Base-by-base conservation (phyloP, 2,888 invertebrate species). In the Morpho helenor region DNA sequence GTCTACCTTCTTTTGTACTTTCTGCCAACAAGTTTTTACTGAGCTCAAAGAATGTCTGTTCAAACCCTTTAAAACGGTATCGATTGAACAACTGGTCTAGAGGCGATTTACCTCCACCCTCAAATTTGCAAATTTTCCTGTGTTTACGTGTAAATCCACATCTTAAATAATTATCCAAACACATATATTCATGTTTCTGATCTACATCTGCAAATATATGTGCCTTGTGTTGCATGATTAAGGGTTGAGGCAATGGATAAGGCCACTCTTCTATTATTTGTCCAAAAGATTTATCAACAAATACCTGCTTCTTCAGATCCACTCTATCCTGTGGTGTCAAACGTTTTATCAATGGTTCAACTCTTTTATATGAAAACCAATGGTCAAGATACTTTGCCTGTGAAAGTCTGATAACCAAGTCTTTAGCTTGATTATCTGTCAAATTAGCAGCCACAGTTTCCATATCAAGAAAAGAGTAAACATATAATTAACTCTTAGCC, bases 81-180 rank as follows among this genome's bases (percentile, higher is more conserved):
- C 76, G 72, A 52, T 84, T 77, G 48, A 79, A 87, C 16, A 87
- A 62, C 22, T 70, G 63, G 49, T 85, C 80, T 8, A 87, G 65
- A 40, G 70, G 64, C 3, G 80, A 68, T 50, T 69, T 64, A 56
- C 53, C 54, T 16, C 8, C 7, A 7, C 43, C 39, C 3, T 56
- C 7, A 4, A 51, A 7, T 7, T 48, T 8, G 45, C 47, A 53
- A 45, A 9, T 6, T 23, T 43, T n/a, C 47, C 50, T 54, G 8
- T 41, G 49, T 6, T 53, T 6, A 7, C 52, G 9, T 43, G 47
- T 8, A 40, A n/a, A 31, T 47, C 16, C 41, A 10, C 45, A 45
- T 45, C 2, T 1, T 8, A 41, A n/a, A 40, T 41, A 49, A n/a
- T n/a, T n/a, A n/a, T n/a, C n/a, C n/a, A n/a, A n/a, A n/a, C n/a